Conservation (phyloP, 2,888 invertebrate species). For the Oscheius sp. region DNA sequence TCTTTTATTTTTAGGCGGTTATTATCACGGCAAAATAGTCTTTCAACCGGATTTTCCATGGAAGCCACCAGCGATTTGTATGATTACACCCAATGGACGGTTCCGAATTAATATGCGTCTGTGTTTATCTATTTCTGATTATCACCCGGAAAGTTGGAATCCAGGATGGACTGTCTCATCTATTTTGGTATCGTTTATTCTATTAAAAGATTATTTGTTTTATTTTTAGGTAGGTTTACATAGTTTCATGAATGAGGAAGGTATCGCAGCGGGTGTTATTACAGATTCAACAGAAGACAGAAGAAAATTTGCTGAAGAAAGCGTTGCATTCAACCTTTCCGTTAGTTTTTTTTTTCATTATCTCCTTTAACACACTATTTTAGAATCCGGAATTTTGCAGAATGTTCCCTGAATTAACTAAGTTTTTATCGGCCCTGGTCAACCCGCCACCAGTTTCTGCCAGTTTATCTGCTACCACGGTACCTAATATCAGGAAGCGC, state of each 20-base stretch:
- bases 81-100: constrained; percentile 91
- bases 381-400: constrained; percentile 43
- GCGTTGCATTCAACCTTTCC: constrained; percentile 86
- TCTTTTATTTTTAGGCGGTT: constrained; percentile 77
- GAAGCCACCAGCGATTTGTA: constrained; percentile 70
- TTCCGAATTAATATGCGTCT: constrained; percentile 76
- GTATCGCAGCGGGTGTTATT: constrained; percentile 88
- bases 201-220: neutral
- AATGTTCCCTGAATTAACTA: constrained; percentile 42
- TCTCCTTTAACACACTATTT: neutral
- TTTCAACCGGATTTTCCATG: constrained; percentile 81
- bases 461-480: neutral
- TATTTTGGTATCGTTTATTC: constrained; percentile 79
- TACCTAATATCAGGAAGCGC: neutral
- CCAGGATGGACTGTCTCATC: constrained; percentile 97
- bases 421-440: constrained; percentile 35
- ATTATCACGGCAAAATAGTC: constrained; percentile 91
- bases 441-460: neutral
- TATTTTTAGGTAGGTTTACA: constrained; percentile 59
- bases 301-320: constrained; percentile 77
- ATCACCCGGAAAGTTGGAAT: constrained; percentile 98
- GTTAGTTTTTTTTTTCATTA: constrained; percentile 38
- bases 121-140: constrained; percentile 94
- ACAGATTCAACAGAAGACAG: constrained; percentile 76
- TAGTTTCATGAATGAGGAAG: constrained; percentile 85